Conservation (phyloP, 2,113 vertebrate genomes). For the Cryptotis parvus region DNA sequence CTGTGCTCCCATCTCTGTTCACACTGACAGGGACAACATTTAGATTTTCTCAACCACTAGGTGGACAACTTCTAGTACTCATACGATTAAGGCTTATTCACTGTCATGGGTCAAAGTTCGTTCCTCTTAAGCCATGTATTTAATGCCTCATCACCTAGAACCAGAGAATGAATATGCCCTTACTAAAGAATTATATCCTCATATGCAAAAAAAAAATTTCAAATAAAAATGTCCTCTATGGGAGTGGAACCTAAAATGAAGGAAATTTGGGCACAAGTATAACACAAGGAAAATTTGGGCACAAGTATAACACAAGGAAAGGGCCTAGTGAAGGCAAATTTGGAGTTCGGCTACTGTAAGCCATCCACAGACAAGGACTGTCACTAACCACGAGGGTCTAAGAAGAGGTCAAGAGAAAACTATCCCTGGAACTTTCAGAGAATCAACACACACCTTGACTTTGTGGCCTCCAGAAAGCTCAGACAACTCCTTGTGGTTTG, state of each 20-base stretch:
- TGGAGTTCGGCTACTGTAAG: background rate
- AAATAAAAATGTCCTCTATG: background rate
- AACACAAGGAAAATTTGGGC: background rate
- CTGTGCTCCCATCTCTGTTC: too few relatives aligned
- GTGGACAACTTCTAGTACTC: background rate
- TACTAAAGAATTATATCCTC: too few relatives aligned
- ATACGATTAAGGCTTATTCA: background rate
- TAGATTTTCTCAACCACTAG: background rate
- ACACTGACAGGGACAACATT: background rate
- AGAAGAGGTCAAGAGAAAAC: background rate
- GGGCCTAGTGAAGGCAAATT: background rate
- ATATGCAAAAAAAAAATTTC: background rate
- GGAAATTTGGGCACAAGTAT: background rate
- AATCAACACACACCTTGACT: background rate
- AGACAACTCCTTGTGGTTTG: background rate
- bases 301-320: background rate
- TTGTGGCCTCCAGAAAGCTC: background rate
- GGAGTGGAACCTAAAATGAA: background rate
- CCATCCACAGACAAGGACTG: background rate
- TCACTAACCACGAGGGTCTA: background rate
- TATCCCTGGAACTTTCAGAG: background rate
- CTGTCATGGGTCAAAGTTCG: background rate
- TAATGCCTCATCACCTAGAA: background rate
- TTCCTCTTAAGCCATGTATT: background rate
- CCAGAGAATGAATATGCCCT: background rate